A percentile compares a stretch with the other conserved stretches of the same genome.
These are phyloP conservation scores for Scelioninae gen. 1 DNA, from an alignment of 2,888 invertebrate genomes.

Conservation along the genomic window DNA sequence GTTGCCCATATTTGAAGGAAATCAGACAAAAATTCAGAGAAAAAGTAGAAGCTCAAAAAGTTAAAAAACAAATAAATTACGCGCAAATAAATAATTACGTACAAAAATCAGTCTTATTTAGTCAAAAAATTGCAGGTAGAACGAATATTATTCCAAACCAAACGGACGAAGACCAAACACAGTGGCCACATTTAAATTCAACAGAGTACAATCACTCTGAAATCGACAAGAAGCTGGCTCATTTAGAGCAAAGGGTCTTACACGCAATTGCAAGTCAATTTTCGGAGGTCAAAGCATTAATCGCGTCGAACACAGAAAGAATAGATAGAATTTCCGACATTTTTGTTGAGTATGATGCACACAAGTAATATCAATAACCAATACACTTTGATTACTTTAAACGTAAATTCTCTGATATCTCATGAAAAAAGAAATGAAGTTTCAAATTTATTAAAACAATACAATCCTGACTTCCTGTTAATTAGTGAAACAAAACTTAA, in stretches of 20 bases:
- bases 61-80: not conserved
- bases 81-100: not conserved
- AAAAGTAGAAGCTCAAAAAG: not conserved
- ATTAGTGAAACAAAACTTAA: slow-evolving; percentile 4
- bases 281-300: no score
- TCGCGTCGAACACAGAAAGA: no score
- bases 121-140: not conserved
- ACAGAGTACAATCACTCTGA: no score
- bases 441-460: not conserved
- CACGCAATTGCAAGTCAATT: no score
- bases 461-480: not conserved
- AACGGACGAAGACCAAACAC: no score
- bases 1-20: slow-evolving; percentile 24
- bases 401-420: not conserved
- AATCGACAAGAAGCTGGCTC: no score
- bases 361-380: not conserved
- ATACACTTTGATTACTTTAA: not conserved
- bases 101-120: not conserved
- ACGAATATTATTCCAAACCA: no score
- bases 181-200: no score
- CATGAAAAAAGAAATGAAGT: not conserved
- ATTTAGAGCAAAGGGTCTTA: no score
- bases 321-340: no score
- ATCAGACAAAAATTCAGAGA: not conserved
- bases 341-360: no score